Base-by-base conservation (phyloP, 2,888 invertebrate species). In the Tipula helvola region DNA sequence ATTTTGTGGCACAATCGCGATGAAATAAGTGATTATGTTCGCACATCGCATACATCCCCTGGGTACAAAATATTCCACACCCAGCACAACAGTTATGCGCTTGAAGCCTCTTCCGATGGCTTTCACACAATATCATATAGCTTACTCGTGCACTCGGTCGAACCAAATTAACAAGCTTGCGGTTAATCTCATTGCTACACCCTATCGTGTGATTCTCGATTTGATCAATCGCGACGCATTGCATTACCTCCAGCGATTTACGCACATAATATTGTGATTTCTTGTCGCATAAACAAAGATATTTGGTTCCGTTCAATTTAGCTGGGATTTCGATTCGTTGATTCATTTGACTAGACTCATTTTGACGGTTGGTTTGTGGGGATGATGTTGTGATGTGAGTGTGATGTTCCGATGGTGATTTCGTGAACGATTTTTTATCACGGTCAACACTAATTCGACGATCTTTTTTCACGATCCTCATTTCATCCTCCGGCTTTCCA, bases 31-130 rank as follows among this genome's bases (percentile, higher is more conserved):
- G 98, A 28, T 94, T 93, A 87, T 93, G 92, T 86, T 93, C 93
- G 91, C 98, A 98, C 89, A 96, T 95, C 89, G 95, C 94, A 92
- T 97, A 98, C 88, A 93, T 94, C 3, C 98, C 98, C 96, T 97
- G 97, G 5, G 97, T 95, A 90, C 98, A 98, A 91, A 97, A 98
- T 86, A 97, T 92, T 5, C 98, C 96, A 91, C 98, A 98, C 0
- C 95, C 95, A 0, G 97, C 96, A 90, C 98, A 98, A 90, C 97
- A 97, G 91, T 97, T 96, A 91, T 98, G 98, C 52, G 94, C 92
- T 13, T 94, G 92, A 87, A 98, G 92, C 87, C 97, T 94, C 89
- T 95, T 94, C 87, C 94, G 93, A 91, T 98, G 98, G 89, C 95
- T 93, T 86, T 94, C 93, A 90, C 98, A 98, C 36, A 96, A 92